Evolutionary conservation across 2,113 vertebrate species (phyloP).

Genomic region (Rhizomys pruinosus): DNA sequence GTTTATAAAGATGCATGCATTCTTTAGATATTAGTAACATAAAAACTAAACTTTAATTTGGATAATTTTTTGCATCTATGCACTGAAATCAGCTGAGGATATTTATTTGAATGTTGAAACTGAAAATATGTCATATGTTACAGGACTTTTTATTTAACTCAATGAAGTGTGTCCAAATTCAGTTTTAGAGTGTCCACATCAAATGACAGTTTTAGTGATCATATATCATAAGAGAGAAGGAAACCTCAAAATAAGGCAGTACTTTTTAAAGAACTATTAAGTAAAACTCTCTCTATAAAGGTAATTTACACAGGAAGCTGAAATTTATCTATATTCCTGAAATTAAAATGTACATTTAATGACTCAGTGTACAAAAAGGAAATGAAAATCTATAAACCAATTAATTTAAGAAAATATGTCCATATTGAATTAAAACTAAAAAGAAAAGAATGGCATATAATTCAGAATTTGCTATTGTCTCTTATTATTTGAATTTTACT

Average conservation of each 20-base stretch:
- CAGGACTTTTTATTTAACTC: not conserved
- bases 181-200: conserved; percentile 11
- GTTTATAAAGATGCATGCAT: not conserved
- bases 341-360: not conserved
- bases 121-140: not conserved
- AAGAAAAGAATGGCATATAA: not conserved
- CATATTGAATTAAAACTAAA: not conserved
- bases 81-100: not conserved
- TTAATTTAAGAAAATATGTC: not conserved
- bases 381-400: not conserved
- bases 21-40: not conserved
- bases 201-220: conserved; percentile 15
- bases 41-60: not conserved
- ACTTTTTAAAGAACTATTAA: not conserved
- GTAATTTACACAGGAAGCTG: not conserved
- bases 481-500: conserved; percentile 6
- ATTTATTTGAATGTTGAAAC: not conserved
- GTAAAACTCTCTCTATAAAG: not conserved
- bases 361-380: not conserved
- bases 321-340: not conserved
- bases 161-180: not conserved
- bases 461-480: not conserved
- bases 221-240: not conserved
- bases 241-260: not conserved
- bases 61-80: not conserved